Base-by-base conservation (phyloP, 2,113 vertebrate genomes). In the Laticauda colubrina region DNA sequence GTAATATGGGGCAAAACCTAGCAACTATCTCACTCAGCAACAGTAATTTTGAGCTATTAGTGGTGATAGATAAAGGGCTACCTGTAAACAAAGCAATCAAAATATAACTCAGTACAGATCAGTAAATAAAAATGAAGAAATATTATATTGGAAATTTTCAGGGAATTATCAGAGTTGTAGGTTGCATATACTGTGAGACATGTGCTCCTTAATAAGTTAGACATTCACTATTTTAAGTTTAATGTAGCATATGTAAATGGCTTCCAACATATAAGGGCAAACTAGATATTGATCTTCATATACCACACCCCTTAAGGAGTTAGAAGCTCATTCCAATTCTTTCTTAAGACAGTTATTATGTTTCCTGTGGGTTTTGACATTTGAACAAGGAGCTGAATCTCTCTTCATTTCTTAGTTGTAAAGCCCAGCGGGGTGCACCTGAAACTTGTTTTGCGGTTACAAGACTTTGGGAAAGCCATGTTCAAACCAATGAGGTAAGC, bases 401-500 rank as follows among this genome's bases (percentile, higher is more conserved):
- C 2, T 91, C 8, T 8, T 48, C 93, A 88, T 94, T 94, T 91
- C 91, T 89, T 12, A 99, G 99, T 99, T 29, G 99, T 99, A 95
- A 99, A 99, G 94, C 99, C 99, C 94, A 99, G 99, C 0, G 99
- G 99, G 0, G 98, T 99, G 95, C 99, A 99, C 96, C 97, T 99
- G 96, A 99, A 99, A 96, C 96, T 99, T 95, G 98, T 99, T 26
- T 97, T 99, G 95, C 98, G 98, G 92, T 98, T 99, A 97, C 97
- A 97, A 3, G 98, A 99, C 95, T 99, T 99, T 24, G 99, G 98
- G 69, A 99, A 99, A 96, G 99, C 98, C 96, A 99, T 99, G 99
- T 99, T 99, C 96, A 99, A 99, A 95, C 99, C 99, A 61, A 99
- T 99, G 99, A 99, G 99, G 99, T 99, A 98, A 98, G 98, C 88